A percentile compares a stretch with the other conserved stretches of the same genome.
Evolutionary conservation across 1,140 invertebrate species (phyloP).

Genomic region (Artemia franciscana): DNA sequence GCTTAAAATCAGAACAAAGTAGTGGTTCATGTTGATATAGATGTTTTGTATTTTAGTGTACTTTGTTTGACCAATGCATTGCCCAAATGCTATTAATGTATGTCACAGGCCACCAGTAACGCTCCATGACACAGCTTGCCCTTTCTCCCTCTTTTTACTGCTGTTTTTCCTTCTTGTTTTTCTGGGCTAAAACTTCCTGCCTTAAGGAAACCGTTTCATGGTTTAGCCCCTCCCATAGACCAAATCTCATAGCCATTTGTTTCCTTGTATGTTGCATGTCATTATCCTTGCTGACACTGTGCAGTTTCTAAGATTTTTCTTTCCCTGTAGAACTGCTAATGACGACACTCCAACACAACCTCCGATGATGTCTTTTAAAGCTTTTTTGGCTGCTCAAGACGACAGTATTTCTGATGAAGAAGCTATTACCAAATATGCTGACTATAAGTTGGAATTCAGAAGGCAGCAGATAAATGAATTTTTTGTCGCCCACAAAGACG

Average conservation of each 20-base stretch:
- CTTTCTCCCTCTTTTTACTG: no score
- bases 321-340: constrained; percentile 8
- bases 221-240: constrained; percentile 6
- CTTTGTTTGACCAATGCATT: not conserved
- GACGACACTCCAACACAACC: constrained; percentile 35
- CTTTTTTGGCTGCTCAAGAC: constrained; percentile 84
- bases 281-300: not conserved
- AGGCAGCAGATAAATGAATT: constrained; percentile 93
- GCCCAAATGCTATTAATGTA: not conserved
- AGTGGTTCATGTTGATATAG: constrained; percentile 13
- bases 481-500: constrained; percentile 95
- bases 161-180: no score
- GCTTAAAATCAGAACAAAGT: constrained; percentile 20
- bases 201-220: no score
- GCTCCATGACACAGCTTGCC: no score
- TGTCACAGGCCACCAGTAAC: no score
- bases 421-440: constrained; percentile 88
- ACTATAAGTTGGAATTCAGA: constrained; percentile 92
- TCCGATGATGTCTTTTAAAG: constrained; percentile 91
- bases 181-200: no score
- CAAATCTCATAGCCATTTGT: not conserved
- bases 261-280: not conserved
- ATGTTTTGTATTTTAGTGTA: not conserved
- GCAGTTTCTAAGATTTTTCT: not conserved
- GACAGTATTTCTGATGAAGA: constrained; percentile 93